Percentiles rank a stretch among this genome's conserved stretches.
These are phyloP conservation scores for Lacerta agilis DNA, from an alignment of 2,797 vertebrate genomes.

Conservation along the genomic window DNA sequence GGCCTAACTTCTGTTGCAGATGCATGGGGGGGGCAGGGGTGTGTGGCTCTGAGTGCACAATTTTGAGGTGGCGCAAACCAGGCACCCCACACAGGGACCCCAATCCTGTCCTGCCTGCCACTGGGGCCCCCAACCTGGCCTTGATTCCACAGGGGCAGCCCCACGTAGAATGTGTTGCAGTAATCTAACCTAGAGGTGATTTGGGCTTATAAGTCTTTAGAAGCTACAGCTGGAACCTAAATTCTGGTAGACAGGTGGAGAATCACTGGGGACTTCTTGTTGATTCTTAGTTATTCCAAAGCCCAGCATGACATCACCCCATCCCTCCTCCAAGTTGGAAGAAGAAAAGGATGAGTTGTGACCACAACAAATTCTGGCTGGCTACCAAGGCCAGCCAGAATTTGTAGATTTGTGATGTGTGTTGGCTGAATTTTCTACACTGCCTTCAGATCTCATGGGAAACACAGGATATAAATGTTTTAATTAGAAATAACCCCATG, in stretches of 20 bases:
- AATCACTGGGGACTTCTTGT: not conserved
- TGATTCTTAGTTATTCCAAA: not conserved
- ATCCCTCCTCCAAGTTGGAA: not conserved
- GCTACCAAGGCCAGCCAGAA: not conserved
- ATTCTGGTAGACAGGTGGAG: not conserved
- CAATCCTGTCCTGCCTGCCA: too few relatives aligned
- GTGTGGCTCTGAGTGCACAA: too few relatives aligned
- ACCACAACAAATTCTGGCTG: not conserved
- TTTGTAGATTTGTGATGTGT: not conserved
- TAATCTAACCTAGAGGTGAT: not conserved
- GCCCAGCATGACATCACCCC: not conserved
- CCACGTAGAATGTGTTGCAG: too few relatives aligned
- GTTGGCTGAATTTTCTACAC: not conserved
- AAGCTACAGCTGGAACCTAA: not conserved
- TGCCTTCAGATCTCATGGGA: too few relatives aligned
- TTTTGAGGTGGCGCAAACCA: too few relatives aligned
- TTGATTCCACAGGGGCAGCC: too few relatives aligned
- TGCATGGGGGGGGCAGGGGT: too few relatives aligned
- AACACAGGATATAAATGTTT: not conserved
- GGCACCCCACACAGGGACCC: too few relatives aligned
- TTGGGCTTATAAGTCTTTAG: not conserved
- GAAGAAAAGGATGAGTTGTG: not conserved
- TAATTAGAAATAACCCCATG: not conserved
- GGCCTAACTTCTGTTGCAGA: too few relatives aligned
- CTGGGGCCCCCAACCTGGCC: too few relatives aligned